These are phyloP conservation scores for Astropecten irregularis DNA, from an alignment of 53 echinoderm and acorn worm genomes.

Conservation along the genomic window DNA sequence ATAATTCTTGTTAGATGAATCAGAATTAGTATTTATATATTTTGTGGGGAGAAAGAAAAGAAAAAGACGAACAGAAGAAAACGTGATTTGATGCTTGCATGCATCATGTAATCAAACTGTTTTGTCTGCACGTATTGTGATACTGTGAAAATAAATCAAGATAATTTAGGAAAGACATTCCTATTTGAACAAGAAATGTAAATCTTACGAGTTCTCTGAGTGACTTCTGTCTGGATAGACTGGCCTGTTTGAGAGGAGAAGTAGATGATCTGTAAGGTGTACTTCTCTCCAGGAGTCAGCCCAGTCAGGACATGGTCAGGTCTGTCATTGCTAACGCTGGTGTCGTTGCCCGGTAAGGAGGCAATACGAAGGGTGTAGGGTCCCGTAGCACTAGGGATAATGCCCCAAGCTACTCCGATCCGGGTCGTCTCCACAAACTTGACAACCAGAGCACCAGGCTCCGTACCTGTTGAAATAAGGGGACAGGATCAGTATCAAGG, in stretches of 20 bases:
- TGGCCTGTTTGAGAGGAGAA: background rate
- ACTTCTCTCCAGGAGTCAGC: slow-evolving; percentile 17
- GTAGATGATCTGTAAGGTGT: slow-evolving; percentile 36
- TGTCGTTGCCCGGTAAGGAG: background rate
- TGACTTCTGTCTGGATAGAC: background rate
- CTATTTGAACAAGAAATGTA: no score
- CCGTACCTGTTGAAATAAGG: no score
- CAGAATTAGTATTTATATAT: background rate
- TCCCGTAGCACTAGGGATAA: background rate
- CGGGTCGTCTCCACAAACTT: background rate
- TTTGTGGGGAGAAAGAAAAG: background rate
- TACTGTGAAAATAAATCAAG: no score
- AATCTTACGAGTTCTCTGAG: slow-evolving; percentile 41
- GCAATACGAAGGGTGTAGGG: background rate
- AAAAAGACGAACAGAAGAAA: no score
- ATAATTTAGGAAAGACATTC: no score
- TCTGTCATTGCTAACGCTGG: background rate
- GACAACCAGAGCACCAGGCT: slow-evolving; percentile 36
- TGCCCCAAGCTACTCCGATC: slow-evolving; percentile 34
- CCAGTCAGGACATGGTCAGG: background rate
- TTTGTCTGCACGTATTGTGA: no score
- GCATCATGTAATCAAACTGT: no score
- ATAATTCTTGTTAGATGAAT: background rate
- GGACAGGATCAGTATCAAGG: no score
- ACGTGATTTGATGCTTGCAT: no score